Evolutionary conservation across 1,140 invertebrate genomes (phyloP).

Genomic region (Planococcus citri): DNA sequence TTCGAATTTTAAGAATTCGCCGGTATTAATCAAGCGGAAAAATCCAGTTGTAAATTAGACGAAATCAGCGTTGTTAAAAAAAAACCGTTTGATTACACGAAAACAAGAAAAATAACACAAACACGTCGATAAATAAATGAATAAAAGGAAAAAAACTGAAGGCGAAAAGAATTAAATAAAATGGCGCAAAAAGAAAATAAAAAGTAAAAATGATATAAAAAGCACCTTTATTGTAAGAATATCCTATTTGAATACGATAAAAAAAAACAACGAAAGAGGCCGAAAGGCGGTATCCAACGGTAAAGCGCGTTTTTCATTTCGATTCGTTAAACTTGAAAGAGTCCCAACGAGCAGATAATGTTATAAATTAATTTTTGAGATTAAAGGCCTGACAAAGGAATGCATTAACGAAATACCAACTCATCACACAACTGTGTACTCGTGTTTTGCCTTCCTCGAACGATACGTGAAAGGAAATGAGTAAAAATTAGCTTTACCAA

Average conservation of each 20-base stretch:
- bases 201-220: neutral
- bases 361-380: slow-evolving; percentile 4
- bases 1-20: no score
- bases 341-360: neutral
- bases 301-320: neutral
- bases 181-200: neutral
- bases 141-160: no score
- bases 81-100: no score
- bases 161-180: neutral
- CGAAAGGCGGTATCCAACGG: neutral
- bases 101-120: neutral
- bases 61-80: neutral
- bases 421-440: neutral
- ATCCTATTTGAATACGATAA: neutral
- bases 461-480: no score
- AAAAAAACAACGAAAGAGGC: neutral
- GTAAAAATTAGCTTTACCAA: no score
- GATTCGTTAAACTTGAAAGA: slow-evolving; percentile 3
- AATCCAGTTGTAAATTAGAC: neutral
- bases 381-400: neutral
- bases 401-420: slow-evolving; percentile 6
- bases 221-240: neutral
- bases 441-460: no score
- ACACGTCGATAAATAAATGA: no score
- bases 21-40: no score